These are phyloP conservation scores for Eulemur macaco DNA, from an alignment of 2,113 vertebrate species.

Conservation along the genomic window DNA sequence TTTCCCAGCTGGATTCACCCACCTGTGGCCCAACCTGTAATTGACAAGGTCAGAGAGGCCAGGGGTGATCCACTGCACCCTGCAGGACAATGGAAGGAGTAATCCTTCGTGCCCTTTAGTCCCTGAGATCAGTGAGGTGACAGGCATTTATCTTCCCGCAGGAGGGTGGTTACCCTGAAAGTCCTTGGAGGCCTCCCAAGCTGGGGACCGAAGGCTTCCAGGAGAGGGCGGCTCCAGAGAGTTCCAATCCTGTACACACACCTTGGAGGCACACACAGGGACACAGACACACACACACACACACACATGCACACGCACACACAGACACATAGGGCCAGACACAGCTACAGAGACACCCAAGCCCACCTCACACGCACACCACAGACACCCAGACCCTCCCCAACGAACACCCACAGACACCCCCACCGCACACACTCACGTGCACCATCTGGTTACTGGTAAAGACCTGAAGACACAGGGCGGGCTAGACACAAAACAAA, in stretches of 20 bases:
- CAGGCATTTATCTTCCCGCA: not conserved
- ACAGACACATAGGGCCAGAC: not conserved
- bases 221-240: not conserved
- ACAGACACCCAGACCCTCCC: not conserved
- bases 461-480: not conserved
- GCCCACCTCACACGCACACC: not conserved
- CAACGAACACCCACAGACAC: not conserved
- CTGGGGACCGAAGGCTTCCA: not conserved
- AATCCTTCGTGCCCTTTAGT: not conserved
- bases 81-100: too few relatives aligned
- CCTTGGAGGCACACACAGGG: not conserved
- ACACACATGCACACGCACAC: not conserved
- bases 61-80: not conserved
- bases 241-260: accelerated
- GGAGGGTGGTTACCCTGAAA: not conserved
- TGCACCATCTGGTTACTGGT: not conserved
- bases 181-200: not conserved
- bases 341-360: too few relatives aligned
- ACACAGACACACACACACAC: not conserved
- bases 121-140: not conserved
- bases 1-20: not conserved
- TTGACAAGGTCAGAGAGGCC: accelerated
- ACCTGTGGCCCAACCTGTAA: not conserved
- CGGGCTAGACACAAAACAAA: not conserved
- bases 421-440: not conserved